Base-by-base conservation (phyloP, 1,140 invertebrate genomes). In the Plectus sambesii region DNA sequence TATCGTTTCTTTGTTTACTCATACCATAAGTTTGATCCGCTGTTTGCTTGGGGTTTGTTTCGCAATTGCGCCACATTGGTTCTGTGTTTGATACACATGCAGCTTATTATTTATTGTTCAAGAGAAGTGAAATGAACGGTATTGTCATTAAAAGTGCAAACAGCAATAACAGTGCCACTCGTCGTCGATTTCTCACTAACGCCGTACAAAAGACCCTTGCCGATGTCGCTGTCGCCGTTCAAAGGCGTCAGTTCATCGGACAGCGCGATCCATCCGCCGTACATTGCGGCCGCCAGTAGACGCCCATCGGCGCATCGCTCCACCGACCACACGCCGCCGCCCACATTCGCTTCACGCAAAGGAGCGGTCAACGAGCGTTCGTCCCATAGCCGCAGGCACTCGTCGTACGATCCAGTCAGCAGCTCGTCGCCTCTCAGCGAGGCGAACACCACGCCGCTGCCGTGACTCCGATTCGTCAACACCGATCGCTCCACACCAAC, bases 11-110 rank as follows among this genome's bases (percentile, higher is more conserved):
- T 40, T 26, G 58, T 60, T n/a, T 56, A 60, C n/a, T 53, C 25
- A 8, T 60, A 54, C 24, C 60, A 58, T 45, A 58, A 51, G 12
- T 53, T 51, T 23, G 61, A n/a, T 56, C 20, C 54, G 51, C 5
- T 56, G 54, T 48, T n/a, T n/a, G n/a, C n/a, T n/a, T n/a, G n/a
- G n/a, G n/a, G n/a, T n/a, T n/a, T n/a, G n/a, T n/a, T n/a, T n/a
- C n/a, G n/a, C n/a, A n/a, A n/a, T n/a, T n/a, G n/a, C n/a, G n/a
- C n/a, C n/a, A n/a, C n/a, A n/a, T n/a, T n/a, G n/a, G n/a, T n/a
- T n/a, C n/a, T n/a, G n/a, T 23, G 47, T 49, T 2, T 49, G 26
- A 49, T 2, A 30, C 15, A 15, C 19, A 42, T 35, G 43, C 22
- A 47, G 29, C 17, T 49, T 15, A 23, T 47, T 8, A 45, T n/a